Evolutionary conservation across 2,797 vertebrate species (phyloP).

Genomic region (Selene dorsalis): DNA sequence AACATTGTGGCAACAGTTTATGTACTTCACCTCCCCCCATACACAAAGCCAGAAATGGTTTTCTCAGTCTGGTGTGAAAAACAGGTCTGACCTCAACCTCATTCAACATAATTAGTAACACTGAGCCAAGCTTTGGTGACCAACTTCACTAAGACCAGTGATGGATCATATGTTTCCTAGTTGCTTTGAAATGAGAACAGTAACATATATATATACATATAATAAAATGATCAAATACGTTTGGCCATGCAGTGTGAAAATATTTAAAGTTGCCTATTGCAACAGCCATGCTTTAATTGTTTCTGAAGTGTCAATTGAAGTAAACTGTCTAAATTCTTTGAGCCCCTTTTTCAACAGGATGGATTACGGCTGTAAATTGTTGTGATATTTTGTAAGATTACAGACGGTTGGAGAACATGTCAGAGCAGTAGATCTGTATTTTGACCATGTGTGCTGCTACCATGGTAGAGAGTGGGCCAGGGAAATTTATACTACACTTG

Average conservation of each 20-base stretch:
- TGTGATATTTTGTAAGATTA: constrained; percentile 11
- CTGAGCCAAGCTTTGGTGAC: not conserved
- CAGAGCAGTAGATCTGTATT: constrained; percentile 13
- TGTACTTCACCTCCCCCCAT: not conserved
- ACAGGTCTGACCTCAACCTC: not conserved
- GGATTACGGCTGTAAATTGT: not conserved
- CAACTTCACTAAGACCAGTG: not conserved
- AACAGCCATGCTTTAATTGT: not conserved
- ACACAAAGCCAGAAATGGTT: not conserved
- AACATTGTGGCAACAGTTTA: not conserved
- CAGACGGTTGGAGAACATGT: not conserved
- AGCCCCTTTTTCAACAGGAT: not conserved
- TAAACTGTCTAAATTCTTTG: not conserved
- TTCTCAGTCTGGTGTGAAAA: not conserved
- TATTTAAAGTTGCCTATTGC: not conserved
- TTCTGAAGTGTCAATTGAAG: not conserved
- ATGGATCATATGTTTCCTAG: no score
- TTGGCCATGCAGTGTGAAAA: constrained; percentile 1
- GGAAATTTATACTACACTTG: constrained; percentile 10
- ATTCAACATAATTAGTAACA: not conserved
- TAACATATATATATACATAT: not conserved
- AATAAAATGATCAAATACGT: not conserved
- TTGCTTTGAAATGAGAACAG: not conserved
- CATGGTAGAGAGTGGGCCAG: constrained; percentile 35
- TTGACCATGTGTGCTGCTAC: constrained; percentile 31